Conservation (phyloP, 1,140 invertebrate genomes). For the Drosophila sucinea region DNA sequence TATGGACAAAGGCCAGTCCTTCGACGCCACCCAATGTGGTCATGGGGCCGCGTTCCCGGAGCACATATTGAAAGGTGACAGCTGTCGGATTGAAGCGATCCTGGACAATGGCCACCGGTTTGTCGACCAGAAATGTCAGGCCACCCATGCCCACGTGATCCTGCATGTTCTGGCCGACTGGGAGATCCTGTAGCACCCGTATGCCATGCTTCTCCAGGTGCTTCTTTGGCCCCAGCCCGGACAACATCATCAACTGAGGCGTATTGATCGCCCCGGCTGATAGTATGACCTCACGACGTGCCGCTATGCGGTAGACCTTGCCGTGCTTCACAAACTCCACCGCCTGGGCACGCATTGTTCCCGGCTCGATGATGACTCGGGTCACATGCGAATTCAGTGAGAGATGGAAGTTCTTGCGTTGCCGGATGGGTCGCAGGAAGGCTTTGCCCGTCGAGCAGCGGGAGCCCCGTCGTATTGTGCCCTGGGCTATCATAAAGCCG, state of each 20-base stretch:
- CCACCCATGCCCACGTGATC: slow-evolving; percentile 93
- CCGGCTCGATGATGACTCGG: slow-evolving; percentile 88
- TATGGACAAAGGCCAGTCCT: slow-evolving; percentile 93
- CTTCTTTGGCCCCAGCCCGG: slow-evolving; percentile 91
- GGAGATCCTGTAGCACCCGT: slow-evolving; percentile 89
- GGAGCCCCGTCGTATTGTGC: slow-evolving; percentile 92
- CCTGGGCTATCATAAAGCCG: slow-evolving; percentile 95
- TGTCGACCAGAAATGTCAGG: slow-evolving; percentile 90
- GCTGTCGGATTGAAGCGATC: slow-evolving; percentile 88
- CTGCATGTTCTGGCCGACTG: slow-evolving; percentile 90
- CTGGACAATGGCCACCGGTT: slow-evolving; percentile 91
- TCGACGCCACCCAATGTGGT: slow-evolving; percentile 93
- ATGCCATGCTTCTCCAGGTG: slow-evolving; percentile 90
- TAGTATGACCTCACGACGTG: slow-evolving; percentile 90
- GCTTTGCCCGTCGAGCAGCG: slow-evolving; percentile 96
- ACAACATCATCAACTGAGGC: slow-evolving; percentile 93
- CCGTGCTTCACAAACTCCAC: slow-evolving; percentile 91
- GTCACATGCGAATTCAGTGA: slow-evolving; percentile 91
- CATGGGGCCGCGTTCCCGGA: slow-evolving; percentile 91
- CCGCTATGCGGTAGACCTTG: slow-evolving; percentile 86
- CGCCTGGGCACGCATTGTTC: slow-evolving; percentile 88
- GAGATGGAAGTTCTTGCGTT: slow-evolving; percentile 91
- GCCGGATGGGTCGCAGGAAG: slow-evolving; percentile 91
- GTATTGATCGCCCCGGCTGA: slow-evolving; percentile 92
- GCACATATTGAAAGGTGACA: slow-evolving; percentile 91